phyloP scores from a whole-genome alignment of 2,888 invertebrate species.

The Anorthoa munda region DNA sequence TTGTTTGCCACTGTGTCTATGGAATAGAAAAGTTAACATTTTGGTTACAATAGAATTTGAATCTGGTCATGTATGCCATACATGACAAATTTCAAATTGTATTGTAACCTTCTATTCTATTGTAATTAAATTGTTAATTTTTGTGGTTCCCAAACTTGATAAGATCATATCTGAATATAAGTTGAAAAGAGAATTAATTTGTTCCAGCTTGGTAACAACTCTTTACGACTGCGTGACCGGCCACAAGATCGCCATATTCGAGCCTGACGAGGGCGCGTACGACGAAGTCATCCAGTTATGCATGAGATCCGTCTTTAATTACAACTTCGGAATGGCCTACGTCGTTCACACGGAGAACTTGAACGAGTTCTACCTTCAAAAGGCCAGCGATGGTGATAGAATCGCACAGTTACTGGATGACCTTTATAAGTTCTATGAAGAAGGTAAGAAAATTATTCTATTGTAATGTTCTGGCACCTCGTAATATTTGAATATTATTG shows the following conservation, averaged over 20 bases:
- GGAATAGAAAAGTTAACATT: not conserved
- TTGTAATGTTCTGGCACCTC: not conserved
- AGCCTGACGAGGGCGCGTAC: conserved; percentile 90
- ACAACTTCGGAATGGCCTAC: conserved; percentile 90
- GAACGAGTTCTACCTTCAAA: conserved; percentile 92
- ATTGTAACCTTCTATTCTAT: too few relatives aligned
- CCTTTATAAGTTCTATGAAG: conserved; percentile 90
- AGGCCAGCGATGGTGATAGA: conserved; percentile 84
- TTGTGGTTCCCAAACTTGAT: too few relatives aligned
- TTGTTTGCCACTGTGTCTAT: too few relatives aligned
- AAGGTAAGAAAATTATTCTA: conserved; percentile 71
- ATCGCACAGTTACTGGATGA: conserved; percentile 91
- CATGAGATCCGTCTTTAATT: conserved; percentile 91
- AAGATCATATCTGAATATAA: not conserved
- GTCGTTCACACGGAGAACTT: conserved; percentile 91
- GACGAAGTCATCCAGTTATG: conserved; percentile 90
- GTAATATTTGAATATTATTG: not conserved
- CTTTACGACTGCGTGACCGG: conserved; percentile 90
- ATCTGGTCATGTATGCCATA: not conserved
- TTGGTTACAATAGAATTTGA: not conserved
- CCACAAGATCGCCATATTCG: conserved; percentile 86
- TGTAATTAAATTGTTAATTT: too few relatives aligned
- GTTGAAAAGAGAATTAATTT: not conserved
- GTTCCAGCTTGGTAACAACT: conserved; percentile 92
- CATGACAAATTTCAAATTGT: too few relatives aligned